Evolutionary conservation across 2,113 vertebrate species (phyloP), one percentile per base, ranked within the genome.

Genomic region (Pogona vitticeps): DNA sequence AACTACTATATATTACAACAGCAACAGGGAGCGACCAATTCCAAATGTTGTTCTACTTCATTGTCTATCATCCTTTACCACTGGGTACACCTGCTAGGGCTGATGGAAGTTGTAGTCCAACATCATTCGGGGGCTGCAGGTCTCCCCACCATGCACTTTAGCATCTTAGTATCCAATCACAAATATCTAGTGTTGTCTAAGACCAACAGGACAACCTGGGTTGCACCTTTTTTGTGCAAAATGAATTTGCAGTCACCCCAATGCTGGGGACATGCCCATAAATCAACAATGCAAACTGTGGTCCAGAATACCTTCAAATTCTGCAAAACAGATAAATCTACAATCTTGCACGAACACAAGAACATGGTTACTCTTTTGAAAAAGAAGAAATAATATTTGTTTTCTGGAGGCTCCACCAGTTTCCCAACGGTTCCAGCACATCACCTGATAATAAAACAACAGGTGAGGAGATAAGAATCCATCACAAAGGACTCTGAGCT

Each of bases 281-380:
- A 61, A 80, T 88, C 15, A 79, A 85, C 90, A 84, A 33, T 90
- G 87, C 89, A 86, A 83, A 81, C 87, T 85, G 56, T 46, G 31
- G 86, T 88, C 90, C n/a, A n/a, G n/a, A n/a, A n/a, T n/a, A n/a
- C n/a, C n/a, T n/a, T n/a, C n/a, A n/a, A n/a, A 91, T 33, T 90
- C 77, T 65, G 61, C 21, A 26, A 65, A 65, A 59, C 13, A 9
- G 58, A 59, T 59, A 14, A 65, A 23, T 65, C 61, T 65, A 65
- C 58, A 13, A 59, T n/a, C n/a, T n/a, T n/a, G n/a, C n/a, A n/a
- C n/a, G 67, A 90, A 42, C 40, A 70, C 2, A 52, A 21, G 83
- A 79, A 42, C 28, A 83, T 88, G 31, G 14, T 52, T 89, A 31
- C 18, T 36, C 70, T 61, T 79, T 85, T 79, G 77, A 76, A 10